phyloP scores from a whole-genome alignment of 2,113 vertebrate species.

The Cacatua alba region DNA sequence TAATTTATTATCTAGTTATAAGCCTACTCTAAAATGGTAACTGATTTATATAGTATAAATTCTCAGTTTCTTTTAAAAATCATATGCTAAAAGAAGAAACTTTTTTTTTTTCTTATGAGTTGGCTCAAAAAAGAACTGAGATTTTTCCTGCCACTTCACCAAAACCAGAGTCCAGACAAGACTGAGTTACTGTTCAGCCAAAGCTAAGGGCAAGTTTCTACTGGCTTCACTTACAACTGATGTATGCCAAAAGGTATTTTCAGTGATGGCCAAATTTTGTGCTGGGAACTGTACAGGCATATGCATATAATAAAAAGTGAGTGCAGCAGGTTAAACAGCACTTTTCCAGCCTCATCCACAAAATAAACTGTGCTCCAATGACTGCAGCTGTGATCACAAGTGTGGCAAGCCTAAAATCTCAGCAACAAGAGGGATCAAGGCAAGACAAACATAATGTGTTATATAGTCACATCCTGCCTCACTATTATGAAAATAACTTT shows the following conservation, averaged over 20 bases:
- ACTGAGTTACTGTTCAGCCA: conserved; percentile 34
- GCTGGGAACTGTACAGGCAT: conserved; percentile 33
- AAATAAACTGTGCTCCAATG: background rate
- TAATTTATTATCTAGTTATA: conserved; percentile 54
- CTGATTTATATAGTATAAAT: background rate
- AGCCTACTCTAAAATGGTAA: background rate
- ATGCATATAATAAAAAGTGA: conserved; percentile 56
- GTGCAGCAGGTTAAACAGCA: conserved; percentile 13
- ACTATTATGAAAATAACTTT: background rate
- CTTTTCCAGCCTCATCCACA: conserved; percentile 38
- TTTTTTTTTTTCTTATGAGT: conserved; percentile 22
- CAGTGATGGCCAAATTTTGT: conserved; percentile 38
- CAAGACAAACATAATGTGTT: background rate
- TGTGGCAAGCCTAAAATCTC: conserved; percentile 22
- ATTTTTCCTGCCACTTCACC: conserved; percentile 67
- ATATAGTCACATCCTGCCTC: background rate
- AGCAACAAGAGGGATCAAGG: background rate
- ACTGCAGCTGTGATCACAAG: background rate
- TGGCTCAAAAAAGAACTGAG: conserved; percentile 17
- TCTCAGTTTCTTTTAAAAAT: conserved; percentile 19
- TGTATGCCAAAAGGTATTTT: conserved; percentile 69
- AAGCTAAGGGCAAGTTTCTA: conserved; percentile 64
- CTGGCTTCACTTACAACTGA: conserved; percentile 57
- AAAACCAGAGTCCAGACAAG: conserved; percentile 66
- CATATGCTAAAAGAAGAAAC: conserved; percentile 8